These are phyloP conservation scores for Helicoverpa assulta DNA, from an alignment of 2,888 invertebrate species.

Conservation along the genomic window DNA sequence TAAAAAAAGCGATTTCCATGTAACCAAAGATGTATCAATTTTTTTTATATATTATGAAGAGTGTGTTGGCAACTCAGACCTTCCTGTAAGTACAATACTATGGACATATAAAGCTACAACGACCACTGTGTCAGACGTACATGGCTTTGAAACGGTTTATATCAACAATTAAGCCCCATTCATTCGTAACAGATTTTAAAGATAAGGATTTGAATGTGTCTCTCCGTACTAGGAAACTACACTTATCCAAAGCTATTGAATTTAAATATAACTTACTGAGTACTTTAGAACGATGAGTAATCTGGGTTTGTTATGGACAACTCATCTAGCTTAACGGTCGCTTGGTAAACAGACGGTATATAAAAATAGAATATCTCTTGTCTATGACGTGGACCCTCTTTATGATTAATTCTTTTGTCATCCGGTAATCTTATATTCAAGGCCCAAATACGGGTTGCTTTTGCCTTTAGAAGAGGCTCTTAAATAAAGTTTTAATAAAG, in stretches of 20 bases:
- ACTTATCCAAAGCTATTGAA: constrained; percentile 13
- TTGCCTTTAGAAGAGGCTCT: constrained; percentile 5
- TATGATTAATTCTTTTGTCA: constrained; percentile 30
- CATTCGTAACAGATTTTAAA: constrained; percentile 34
- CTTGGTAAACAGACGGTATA: constrained; percentile 8
- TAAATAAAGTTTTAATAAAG: not conserved
- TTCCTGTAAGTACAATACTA: constrained; percentile 56
- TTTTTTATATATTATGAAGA: not conserved
- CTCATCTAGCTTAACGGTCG: constrained; percentile 30
- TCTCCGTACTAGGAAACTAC: constrained; percentile 30
- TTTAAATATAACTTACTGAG: constrained; percentile 26
- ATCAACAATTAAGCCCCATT: constrained; percentile 47
- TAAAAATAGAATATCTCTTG: constrained; percentile 42
- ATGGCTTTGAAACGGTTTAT: constrained; percentile 28
- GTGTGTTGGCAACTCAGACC: constrained; percentile 33
- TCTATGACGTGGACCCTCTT: constrained; percentile 21
- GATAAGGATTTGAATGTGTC: constrained; percentile 35
- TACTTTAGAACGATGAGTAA: constrained; percentile 36
- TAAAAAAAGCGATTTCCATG: too few relatives aligned
- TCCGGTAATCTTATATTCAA: constrained; percentile 31
- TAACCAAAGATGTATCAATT: too few relatives aligned
- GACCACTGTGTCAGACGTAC: constrained; percentile 43
- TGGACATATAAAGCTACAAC: constrained; percentile 65
- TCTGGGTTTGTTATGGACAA: constrained; percentile 23
- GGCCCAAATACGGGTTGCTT: constrained; percentile 12